phyloP scores from a whole-genome alignment of 2,113 vertebrate species.

The Chaetodon auriga region DNA sequence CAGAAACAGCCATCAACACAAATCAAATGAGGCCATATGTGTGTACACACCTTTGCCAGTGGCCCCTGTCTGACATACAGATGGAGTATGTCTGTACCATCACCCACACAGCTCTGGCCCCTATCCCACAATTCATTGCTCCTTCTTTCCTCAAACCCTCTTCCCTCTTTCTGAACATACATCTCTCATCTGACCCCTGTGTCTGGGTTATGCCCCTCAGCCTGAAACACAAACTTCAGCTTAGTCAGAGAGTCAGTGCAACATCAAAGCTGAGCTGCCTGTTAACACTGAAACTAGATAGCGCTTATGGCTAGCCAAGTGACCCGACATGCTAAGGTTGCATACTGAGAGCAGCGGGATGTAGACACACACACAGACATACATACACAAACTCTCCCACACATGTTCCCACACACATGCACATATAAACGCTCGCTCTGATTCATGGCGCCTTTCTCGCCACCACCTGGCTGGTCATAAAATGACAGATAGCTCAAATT shows the following conservation, averaged over 20 bases:
- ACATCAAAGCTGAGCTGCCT: constrained; percentile 71
- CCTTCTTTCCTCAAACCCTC: neutral
- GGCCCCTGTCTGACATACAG: constrained; percentile 40
- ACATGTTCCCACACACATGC: constrained; percentile 24
- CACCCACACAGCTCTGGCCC: constrained; percentile 13
- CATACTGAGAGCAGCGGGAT: constrained; percentile 56
- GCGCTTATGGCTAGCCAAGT: constrained; percentile 44
- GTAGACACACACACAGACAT: constrained; percentile 9
- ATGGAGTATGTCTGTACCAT: constrained; percentile 41
- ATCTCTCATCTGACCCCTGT: constrained; percentile 46
- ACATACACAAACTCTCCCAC: constrained; percentile 36
- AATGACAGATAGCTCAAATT: constrained; percentile 33
- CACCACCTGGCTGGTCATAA: constrained; percentile 60
- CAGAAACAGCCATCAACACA: neutral
- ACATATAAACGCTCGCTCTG: constrained; percentile 32
- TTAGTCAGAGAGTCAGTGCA: neutral
- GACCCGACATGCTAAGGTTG: constrained; percentile 48
- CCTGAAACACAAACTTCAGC: constrained; percentile 64
- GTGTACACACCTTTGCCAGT: constrained; percentile 48
- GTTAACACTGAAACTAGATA: constrained; percentile 74
- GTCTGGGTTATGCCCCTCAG: constrained; percentile 58
- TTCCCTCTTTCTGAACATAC: constrained; percentile 11
- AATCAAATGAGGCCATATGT: constrained; percentile 15
- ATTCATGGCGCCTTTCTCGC: constrained; percentile 29
- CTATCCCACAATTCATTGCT: constrained; percentile 32